A percentile compares a stretch with the other conserved stretches of the same genome.
These are phyloP conservation scores for Bufo bufo DNA, from an alignment of 2,113 vertebrate species.

Conservation along the genomic window DNA sequence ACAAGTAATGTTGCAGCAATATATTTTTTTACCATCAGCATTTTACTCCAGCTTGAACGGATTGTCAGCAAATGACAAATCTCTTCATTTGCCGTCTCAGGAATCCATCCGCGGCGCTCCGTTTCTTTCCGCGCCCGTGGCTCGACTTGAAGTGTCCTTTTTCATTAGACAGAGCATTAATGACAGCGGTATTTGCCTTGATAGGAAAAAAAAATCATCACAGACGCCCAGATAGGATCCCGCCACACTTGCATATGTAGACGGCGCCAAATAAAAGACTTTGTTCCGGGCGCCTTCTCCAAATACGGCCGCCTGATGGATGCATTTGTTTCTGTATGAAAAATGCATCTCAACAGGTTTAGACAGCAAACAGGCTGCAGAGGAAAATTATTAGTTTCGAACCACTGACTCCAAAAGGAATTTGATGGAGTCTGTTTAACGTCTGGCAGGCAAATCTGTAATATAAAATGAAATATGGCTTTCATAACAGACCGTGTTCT, in stretches of 20 bases:
- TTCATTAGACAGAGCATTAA: slow-evolving; percentile 20
- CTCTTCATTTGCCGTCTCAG: not conserved
- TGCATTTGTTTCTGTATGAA: slow-evolving; percentile 48
- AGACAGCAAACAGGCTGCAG: slow-evolving; percentile 34
- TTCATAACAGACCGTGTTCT: slow-evolving; percentile 41
- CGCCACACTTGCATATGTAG: not conserved
- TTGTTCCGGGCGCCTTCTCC: not conserved
- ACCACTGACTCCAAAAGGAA: slow-evolving; percentile 49
- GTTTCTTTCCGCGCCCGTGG: not conserved
- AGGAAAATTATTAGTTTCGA: slow-evolving; percentile 57
- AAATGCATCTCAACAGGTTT: slow-evolving; percentile 47
- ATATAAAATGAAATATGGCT: slow-evolving; percentile 46
- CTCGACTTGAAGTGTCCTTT: not conserved
- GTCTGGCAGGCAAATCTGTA: slow-evolving; percentile 52
- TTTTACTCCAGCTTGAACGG: not conserved
- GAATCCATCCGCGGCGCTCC: not conserved
- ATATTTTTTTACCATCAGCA: not conserved
- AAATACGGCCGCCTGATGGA: slow-evolving; percentile 20
- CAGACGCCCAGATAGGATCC: not conserved
- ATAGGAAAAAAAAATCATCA: slow-evolving; percentile 9
- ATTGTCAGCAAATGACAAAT: slow-evolving; percentile 11
- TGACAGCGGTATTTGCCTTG: not conserved
- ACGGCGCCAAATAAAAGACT: not conserved
- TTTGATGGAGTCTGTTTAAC: slow-evolving; percentile 57
- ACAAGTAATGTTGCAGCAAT: not conserved